phyloP scores from a whole-genome alignment of 2,888 invertebrate species.

The Thymelicus sylvestris region DNA sequence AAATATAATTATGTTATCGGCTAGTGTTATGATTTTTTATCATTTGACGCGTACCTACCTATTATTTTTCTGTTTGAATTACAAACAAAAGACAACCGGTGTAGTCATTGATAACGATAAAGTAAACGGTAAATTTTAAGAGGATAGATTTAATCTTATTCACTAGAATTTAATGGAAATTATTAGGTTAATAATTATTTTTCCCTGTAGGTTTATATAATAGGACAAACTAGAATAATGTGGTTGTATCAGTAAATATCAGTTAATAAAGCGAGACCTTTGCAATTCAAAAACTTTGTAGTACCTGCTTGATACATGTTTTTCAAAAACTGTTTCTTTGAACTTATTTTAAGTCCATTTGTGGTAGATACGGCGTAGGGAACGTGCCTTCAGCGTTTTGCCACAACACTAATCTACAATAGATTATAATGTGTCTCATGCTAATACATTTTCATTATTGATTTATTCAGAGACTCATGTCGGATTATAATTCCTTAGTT shows the following conservation, averaged over 20 bases:
- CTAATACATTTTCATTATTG: background rate
- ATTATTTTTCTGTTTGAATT: slow-evolving; percentile 13
- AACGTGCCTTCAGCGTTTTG: too few species aligned
- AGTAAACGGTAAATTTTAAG: slow-evolving; percentile 18
- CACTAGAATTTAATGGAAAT: slow-evolving; percentile 1
- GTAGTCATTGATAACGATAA: slow-evolving; percentile 20
- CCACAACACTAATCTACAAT: background rate
- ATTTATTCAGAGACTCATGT: background rate
- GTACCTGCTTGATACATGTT: too few species aligned
- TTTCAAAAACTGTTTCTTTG: too few species aligned
- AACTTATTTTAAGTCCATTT: too few species aligned
- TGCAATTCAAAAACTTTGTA: too few species aligned
- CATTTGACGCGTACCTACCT: background rate
- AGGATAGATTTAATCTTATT: background rate
- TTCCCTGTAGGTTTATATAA: too few species aligned
- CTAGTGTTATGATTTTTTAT: slow-evolving; percentile 3
- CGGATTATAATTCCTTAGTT: background rate
- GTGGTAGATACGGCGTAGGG: too few species aligned
- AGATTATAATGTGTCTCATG: background rate
- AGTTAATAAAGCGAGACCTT: too few species aligned
- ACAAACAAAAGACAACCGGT: slow-evolving; percentile 11
- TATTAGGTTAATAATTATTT: too few species aligned
- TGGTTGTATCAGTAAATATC: too few species aligned
- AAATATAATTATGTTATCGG: slow-evolving; percentile 6
- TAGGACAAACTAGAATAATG: too few species aligned